A percentile compares a stretch with the other conserved stretches of the same genome.
Evolutionary conservation across 2,797 vertebrate species (phyloP).

Genomic region (Tachyglossus aculeatus): DNA sequence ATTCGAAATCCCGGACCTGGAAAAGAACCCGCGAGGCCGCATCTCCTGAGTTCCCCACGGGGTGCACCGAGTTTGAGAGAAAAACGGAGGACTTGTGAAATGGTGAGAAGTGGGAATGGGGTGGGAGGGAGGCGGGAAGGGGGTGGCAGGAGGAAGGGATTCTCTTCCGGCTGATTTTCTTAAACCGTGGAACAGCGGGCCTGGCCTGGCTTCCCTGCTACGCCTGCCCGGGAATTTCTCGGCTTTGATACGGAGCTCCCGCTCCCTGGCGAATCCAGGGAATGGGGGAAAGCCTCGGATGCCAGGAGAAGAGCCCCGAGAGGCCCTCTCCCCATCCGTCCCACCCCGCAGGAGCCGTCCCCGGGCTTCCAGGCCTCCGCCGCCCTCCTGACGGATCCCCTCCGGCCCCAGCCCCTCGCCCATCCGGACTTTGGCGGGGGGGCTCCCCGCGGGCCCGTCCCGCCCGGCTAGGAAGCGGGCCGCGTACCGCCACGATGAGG

Average conservation of each 20-base stretch:
- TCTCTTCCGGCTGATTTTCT: neutral
- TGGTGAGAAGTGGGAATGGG: neutral
- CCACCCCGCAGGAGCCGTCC: too few relatives aligned
- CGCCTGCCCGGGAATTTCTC: neutral
- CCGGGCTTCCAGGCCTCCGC: too few relatives aligned
- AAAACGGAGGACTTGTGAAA: neutral
- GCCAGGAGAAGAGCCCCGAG: neutral
- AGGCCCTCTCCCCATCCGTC: neutral
- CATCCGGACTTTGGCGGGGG: too few relatives aligned
- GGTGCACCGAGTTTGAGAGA: conserved; percentile 24
- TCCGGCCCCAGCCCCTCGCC: too few relatives aligned
- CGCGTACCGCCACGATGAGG: conserved; percentile 99
- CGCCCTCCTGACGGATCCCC: too few relatives aligned
- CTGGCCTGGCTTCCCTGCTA: neutral
- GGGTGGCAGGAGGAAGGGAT: neutral
- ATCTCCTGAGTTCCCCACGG: neutral
- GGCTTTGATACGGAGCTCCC: too few relatives aligned
- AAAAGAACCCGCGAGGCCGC: conserved; percentile 44
- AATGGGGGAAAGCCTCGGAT: neutral
- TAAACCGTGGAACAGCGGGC: neutral
- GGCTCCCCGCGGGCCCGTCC: too few relatives aligned
- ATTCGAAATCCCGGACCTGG: conserved; percentile 60
- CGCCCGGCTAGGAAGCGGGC: conserved; percentile 61
- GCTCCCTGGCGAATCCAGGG: too few relatives aligned
- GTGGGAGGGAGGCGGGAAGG: neutral